Percentiles rank a stretch among this genome's conserved stretches.
phyloP scores from a whole-genome alignment of 2,888 invertebrate genomes.

The Archaeoteleia sp. region DNA sequence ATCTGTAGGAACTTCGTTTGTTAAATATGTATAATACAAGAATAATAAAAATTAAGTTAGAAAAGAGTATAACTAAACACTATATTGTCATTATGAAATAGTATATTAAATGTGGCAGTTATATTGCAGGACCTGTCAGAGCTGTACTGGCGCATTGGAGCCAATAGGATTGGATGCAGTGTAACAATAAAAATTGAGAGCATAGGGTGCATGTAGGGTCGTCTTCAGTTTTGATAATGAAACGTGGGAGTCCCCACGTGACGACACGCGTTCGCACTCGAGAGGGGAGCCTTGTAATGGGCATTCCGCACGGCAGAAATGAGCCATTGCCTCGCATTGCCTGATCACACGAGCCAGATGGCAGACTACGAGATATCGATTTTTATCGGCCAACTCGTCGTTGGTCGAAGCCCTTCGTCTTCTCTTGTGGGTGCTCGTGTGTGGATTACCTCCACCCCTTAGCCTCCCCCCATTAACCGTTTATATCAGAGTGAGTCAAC shows the following conservation, averaged over 20 bases:
- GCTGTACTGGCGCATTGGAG: not conserved
- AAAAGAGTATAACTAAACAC: no score
- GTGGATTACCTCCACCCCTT: not conserved
- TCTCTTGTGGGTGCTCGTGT: conserved; percentile 12
- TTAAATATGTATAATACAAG: no score
- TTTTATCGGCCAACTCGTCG: conserved; percentile 42
- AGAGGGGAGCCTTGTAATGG: conserved; percentile 24
- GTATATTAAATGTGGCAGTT: not conserved
- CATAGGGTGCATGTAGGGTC: not conserved
- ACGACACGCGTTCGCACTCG: conserved; percentile 1
- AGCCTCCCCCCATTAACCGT: conserved; percentile 41
- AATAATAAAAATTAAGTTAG: no score
- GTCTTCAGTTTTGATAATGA: not conserved
- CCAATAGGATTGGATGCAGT: not conserved
- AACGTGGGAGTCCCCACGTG: conserved; percentile 9
- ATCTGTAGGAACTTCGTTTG: no score
- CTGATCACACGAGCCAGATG: conserved; percentile 47
- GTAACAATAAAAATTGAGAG: not conserved
- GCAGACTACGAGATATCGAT: conserved; percentile 48
- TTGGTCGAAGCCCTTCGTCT: conserved; percentile 15
- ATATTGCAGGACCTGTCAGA: not conserved
- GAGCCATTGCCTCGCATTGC: conserved; percentile 39
- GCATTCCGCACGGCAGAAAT: conserved; percentile 42
- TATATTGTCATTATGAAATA: no score
- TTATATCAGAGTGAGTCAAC: conserved; percentile 39